Base-by-base conservation (phyloP, 1,140 invertebrate genomes). In the Piezodorus guildinii region DNA sequence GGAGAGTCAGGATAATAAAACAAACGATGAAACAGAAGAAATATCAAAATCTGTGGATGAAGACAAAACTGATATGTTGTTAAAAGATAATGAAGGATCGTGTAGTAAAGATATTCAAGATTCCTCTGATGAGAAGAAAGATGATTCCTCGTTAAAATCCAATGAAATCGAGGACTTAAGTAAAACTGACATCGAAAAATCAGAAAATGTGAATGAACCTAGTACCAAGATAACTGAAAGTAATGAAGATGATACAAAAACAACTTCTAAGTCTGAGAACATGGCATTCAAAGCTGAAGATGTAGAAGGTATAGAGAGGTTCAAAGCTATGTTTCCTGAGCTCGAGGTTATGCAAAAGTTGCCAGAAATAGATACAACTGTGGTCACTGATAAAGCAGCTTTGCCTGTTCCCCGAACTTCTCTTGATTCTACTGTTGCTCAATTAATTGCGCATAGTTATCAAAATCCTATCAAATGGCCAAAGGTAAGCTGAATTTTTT, bases 291-390 rank as follows among this genome's bases (percentile, higher is more conserved):
- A 56, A 25, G 4, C 19, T 23, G 52, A 56, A 56, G 43, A 66
- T 30, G 58, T 63, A 21, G 66, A 68, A 62, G 70, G 68, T 21
- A 71, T 71, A n/a, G 71, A 70, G 54, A 66, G 67, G 23, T 74
- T 86, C 0, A 85, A 86, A 72, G 84, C 84, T 0, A 83, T 85
- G 77, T 86, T 86, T 65, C 84, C 85, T 9, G 85, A 86, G 70
- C 74, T 86, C 34, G 85, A 86, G 73, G 84, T 86, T 0, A 85
- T 86, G 67, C 83, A 86, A 69, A 73, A 79, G 60, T 72, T 83
- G 43, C 78, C 81, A 9, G 80, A 83, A 72, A 78, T 82, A 27
- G 81, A 83, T 66, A 81, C 81, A 2, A 82, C 80, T 70, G 77
- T 82, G 4, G 66, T 82, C 16, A 73, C 62, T 1, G 69, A 69